phyloP scores from a whole-genome alignment of 2,888 invertebrate species.

The Argyresthia albistria region DNA sequence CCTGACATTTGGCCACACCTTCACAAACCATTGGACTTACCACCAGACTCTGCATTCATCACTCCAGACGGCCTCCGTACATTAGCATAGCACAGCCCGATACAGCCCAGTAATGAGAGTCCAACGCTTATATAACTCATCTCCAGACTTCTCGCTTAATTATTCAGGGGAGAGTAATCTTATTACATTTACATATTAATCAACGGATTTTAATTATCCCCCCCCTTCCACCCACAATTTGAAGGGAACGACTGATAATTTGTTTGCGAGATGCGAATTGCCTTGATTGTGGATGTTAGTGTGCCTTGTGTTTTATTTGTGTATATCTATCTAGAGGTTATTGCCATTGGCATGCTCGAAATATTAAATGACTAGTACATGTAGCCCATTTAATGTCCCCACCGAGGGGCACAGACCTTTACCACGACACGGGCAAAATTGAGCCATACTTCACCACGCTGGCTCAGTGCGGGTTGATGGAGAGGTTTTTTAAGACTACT shows the following conservation, averaged over 20 bases:
- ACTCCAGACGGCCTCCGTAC: constrained; percentile 33
- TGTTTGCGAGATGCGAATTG: constrained; percentile 67
- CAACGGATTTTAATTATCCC: constrained; percentile 98
- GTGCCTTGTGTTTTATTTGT: constrained; percentile 43
- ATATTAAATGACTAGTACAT: too few relatives aligned
- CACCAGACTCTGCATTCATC: constrained; percentile 35
- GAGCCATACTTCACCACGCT: too few relatives aligned
- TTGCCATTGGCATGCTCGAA: too few relatives aligned
- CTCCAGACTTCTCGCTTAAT: constrained; percentile 65
- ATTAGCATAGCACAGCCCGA: constrained; percentile 15
- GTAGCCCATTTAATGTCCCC: too few relatives aligned
- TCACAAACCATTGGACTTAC: neutral
- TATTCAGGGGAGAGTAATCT: constrained; percentile 96
- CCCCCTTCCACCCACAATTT: constrained; percentile 49
- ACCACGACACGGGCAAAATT: too few relatives aligned
- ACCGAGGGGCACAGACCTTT: too few relatives aligned
- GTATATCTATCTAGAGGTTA: too few relatives aligned
- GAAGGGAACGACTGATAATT: constrained; percentile 41
- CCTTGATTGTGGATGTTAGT: constrained; percentile 50
- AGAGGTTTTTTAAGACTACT: too few relatives aligned
- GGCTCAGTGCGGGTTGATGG: too few relatives aligned
- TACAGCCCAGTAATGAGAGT: constrained; percentile 43
- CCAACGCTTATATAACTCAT: constrained; percentile 64
- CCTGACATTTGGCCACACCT: neutral
- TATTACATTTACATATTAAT: constrained; percentile 99